Conservation (phyloP, 1,140 invertebrate species). For the Eubasilissa regina region DNA sequence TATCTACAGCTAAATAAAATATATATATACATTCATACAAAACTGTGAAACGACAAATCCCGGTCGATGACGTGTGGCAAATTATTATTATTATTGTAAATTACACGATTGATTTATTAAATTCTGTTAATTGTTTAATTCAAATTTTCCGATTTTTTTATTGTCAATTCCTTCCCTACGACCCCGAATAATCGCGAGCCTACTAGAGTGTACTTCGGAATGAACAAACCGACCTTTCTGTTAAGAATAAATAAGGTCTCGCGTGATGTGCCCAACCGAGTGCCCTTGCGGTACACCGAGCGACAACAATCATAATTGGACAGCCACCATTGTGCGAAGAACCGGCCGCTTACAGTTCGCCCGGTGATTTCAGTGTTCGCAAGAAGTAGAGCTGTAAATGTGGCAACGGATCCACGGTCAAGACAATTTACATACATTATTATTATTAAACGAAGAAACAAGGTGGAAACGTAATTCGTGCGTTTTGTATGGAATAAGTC, state of each 20-base stretch:
- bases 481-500: not conserved
- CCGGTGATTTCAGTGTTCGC: not conserved
- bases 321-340: conserved; percentile 3
- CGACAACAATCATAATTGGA: conserved; percentile 21
- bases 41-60: too few species aligned
- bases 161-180: too few species aligned
- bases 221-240: too few species aligned
- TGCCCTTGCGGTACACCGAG: conserved; percentile 6
- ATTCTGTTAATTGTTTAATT: too few species aligned
- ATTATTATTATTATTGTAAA: too few species aligned
- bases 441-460: not conserved
- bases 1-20: too few species aligned
- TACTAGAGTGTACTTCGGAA: too few species aligned
- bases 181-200: too few species aligned
- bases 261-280: conserved; percentile 9
- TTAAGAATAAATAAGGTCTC: not conserved
- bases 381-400: conserved; percentile 20
- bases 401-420: conserved; percentile 14
- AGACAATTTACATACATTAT: conserved; percentile 8
- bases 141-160: too few species aligned
- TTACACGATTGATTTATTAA: too few species aligned
- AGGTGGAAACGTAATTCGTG: not conserved
- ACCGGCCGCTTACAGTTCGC: not conserved
- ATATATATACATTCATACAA: too few species aligned
- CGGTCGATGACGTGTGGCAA: too few species aligned